Percentiles rank a stretch among this genome's conserved stretches.
These are phyloP conservation scores for Hemiprocne comata DNA, from an alignment of 2,113 vertebrate species.

Conservation along the genomic window DNA sequence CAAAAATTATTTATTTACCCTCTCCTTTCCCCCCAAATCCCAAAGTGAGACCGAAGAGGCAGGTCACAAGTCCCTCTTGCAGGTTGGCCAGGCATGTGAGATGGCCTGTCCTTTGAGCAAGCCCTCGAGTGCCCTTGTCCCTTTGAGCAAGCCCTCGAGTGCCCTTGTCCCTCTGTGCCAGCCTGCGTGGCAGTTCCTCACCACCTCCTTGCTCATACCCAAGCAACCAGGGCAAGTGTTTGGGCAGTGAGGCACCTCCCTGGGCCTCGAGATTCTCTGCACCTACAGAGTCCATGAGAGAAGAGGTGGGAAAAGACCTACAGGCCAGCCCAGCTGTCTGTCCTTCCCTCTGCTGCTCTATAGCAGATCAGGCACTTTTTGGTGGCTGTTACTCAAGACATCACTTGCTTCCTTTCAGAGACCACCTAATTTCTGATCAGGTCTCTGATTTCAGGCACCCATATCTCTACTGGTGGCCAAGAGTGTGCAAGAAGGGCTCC, in stretches of 20 bases:
- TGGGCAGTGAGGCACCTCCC: background rate
- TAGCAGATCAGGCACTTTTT: background rate
- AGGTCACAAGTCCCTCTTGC: background rate
- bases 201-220: background rate
- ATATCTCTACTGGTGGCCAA: background rate
- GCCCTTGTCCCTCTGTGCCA: background rate
- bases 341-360: background rate
- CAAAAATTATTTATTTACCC: constrained; percentile 27
- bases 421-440: background rate
- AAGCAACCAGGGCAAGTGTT: background rate
- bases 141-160: background rate
- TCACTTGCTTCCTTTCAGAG: background rate
- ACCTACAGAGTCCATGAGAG: background rate
- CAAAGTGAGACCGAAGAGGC: fast-evolving
- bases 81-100: background rate
- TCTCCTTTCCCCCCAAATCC: background rate
- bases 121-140: background rate
- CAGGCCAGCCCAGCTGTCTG: background rate
- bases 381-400: background rate
- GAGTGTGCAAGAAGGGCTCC: background rate
- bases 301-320: background rate
- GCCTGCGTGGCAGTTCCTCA: background rate
- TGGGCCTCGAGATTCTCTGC: background rate
- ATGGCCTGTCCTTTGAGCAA: background rate
- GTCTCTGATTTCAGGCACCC: background rate